Conservation (phyloP, 2,797 vertebrate genomes). For the Lithobates pipiens region DNA sequence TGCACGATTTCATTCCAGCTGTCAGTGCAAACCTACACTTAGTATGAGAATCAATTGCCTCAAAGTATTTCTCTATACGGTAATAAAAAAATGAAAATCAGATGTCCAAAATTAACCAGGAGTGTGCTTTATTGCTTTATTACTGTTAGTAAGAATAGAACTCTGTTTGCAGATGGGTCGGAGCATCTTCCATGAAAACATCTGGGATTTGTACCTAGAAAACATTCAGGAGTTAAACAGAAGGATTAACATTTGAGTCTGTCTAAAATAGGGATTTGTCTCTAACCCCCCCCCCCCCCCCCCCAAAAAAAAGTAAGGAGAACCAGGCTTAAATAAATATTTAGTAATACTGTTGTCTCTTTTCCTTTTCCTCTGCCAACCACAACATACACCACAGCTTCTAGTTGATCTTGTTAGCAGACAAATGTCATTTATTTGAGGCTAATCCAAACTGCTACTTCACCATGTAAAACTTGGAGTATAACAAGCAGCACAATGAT, state of each 20-base stretch:
- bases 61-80: too few species aligned
- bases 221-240: background rate
- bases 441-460: constrained; percentile 18
- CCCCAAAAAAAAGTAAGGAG: background rate
- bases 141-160: background rate
- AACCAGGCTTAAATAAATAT: constrained; percentile 42
- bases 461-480: constrained; percentile 1
- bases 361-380: background rate
- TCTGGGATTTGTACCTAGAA: constrained; percentile 7
- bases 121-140: too few species aligned
- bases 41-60: too few species aligned
- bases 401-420: constrained; percentile 24
- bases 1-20: too few species aligned
- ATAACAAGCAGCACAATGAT: constrained; percentile 14
- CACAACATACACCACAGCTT: constrained; percentile 32
- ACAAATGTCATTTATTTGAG: background rate
- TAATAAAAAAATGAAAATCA: background rate
- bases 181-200: constrained; percentile 4
- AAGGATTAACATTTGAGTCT: constrained; percentile 4
- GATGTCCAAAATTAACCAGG: background rate
- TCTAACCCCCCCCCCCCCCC: background rate
- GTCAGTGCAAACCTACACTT: too few species aligned
- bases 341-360: constrained; percentile 39
- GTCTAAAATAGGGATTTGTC: constrained; percentile 15
- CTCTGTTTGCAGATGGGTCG: background rate